Evolutionary conservation across 2,797 vertebrate genomes (phyloP), one percentile per base, ranked within the genome.

Genomic region (Gallinago stenura): DNA sequence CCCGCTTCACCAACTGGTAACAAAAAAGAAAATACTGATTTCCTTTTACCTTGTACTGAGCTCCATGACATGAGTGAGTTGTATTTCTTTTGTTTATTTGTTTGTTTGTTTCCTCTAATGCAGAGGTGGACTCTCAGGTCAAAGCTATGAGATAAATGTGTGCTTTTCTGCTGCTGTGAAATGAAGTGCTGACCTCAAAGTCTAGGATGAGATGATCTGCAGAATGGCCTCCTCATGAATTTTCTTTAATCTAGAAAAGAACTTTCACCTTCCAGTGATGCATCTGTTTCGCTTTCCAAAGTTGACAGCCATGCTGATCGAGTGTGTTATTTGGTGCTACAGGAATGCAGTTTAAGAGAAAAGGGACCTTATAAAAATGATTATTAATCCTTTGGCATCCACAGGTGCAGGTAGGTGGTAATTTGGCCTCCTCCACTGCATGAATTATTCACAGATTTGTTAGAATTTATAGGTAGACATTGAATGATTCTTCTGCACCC

Each of bases 381-480:
- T 71, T 86, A 87, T 91, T 80, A 93, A 83, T 93, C 54, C 57
- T n/a, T 89, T 0, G 0, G 20, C 51, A 54, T 68, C 58, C 56
- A 75, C 64, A 87, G 70, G 53, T 90, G 30, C 37, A 70, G 65
- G 62, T 91, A 70, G 43, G 80, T 94, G 66, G 69, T 73, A 89
- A 91, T 96, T 91, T 90, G 70, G 33, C 87, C 39, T 90, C 53
- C 56, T 91, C 14, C 33, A 75, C 46, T 54, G 51, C 64, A 83
- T 95, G 87, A 95, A 84, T 93, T 94, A 95, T 95, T 92, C 81
- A 87, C 15, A 66, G 26, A 37, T 84, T 80, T 87, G 8, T 70
- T 90, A 83, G 81, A 89, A 89, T 90, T 80, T 89, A 57, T 50
- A 51, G n/a, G 83, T 21, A 76, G 60, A 39, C 7, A 35, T 30